A percentile compares a stretch with the other conserved stretches of the same genome.
Evolutionary conservation across 2,888 invertebrate genomes (phyloP).

Genomic region (Scaptomyza polygonia): DNA sequence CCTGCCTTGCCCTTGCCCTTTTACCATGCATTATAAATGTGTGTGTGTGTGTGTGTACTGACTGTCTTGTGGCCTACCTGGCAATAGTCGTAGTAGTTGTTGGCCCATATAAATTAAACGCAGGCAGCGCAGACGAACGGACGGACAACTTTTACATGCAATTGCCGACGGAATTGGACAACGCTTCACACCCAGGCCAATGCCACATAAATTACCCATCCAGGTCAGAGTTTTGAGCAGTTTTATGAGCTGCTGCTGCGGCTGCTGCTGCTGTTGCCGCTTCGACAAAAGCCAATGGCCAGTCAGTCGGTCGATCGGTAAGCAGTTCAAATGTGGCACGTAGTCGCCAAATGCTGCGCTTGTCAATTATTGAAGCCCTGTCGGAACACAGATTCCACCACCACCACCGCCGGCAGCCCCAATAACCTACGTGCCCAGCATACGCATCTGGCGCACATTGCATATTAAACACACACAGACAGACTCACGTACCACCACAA

Average conservation of each 20-base stretch:
- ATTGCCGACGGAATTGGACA: slow-evolving; percentile 66
- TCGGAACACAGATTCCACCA: slow-evolving; percentile 62
- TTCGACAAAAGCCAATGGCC: slow-evolving; percentile 19
- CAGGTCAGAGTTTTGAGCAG: slow-evolving; percentile 72
- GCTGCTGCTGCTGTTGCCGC: slow-evolving; percentile 27
- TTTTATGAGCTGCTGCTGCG: slow-evolving; percentile 65
- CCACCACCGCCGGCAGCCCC: slow-evolving; percentile 7
- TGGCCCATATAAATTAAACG: slow-evolving; percentile 73
- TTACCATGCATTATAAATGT: neutral
- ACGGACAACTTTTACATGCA: slow-evolving; percentile 69
- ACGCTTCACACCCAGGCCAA: slow-evolving; percentile 65
- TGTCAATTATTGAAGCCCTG: slow-evolving; percentile 64
- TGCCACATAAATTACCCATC: slow-evolving; percentile 73
- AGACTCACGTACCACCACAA: too few species aligned
- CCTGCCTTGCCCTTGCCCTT: neutral
- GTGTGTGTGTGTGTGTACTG: neutral
- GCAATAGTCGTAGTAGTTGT: slow-evolving; percentile 29
- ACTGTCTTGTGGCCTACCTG: slow-evolving; percentile 54
- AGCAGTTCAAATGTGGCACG: slow-evolving; percentile 48
- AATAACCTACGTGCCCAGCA: slow-evolving; percentile 61
- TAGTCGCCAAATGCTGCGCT: slow-evolving; percentile 63
- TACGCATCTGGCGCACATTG: slow-evolving; percentile 52
- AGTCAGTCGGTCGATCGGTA: neutral
- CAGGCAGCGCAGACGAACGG: slow-evolving; percentile 58
- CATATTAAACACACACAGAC: slow-evolving; percentile 33